phyloP scores from a whole-genome alignment of 2,888 invertebrate species.

The Drosophila borborema region DNA sequence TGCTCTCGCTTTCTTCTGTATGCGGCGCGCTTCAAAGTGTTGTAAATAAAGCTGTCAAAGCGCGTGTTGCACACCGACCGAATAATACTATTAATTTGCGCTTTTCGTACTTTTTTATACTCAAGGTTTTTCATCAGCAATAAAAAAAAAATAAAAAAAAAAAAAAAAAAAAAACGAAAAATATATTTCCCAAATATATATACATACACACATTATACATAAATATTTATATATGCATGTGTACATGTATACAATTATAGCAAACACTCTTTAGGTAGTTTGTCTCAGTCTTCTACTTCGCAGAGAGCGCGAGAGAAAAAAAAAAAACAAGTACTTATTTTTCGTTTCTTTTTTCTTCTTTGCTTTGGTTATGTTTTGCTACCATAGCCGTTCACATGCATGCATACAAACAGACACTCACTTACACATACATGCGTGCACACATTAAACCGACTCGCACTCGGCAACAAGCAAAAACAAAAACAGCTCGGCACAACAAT shows the following conservation, averaged over 20 bases:
- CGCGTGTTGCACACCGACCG: slow-evolving; percentile 48
- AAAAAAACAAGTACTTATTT: slow-evolving; percentile 43
- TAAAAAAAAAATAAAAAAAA: slow-evolving; percentile 22
- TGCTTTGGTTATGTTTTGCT: slow-evolving; percentile 78
- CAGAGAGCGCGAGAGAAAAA: slow-evolving; percentile 30
- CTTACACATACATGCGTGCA: slow-evolving; percentile 9
- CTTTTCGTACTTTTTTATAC: slow-evolving; percentile 45
- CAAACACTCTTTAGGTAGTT: slow-evolving; percentile 35
- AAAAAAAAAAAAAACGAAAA: slow-evolving; percentile 23
- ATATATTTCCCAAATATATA: slow-evolving; percentile 61
- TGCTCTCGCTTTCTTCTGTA: slow-evolving; percentile 40
- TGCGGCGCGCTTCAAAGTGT: slow-evolving; percentile 48
- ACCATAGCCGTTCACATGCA: slow-evolving; percentile 54
- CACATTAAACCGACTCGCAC: slow-evolving; percentile 50
- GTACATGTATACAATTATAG: background rate
- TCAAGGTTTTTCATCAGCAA: slow-evolving; percentile 72
- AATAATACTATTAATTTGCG: slow-evolving; percentile 34
- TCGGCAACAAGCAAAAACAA: slow-evolving; percentile 75
- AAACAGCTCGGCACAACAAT: slow-evolving; percentile 69
- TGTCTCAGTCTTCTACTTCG: slow-evolving; percentile 48
- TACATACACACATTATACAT: background rate
- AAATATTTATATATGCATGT: slow-evolving; percentile 1
- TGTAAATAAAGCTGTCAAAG: slow-evolving; percentile 46
- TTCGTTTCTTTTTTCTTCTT: slow-evolving; percentile 67
- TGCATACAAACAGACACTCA: slow-evolving; percentile 21